These are phyloP conservation scores for Pachycephus smyrnensis DNA, from an alignment of 2,888 invertebrate species.

Conservation along the genomic window DNA sequence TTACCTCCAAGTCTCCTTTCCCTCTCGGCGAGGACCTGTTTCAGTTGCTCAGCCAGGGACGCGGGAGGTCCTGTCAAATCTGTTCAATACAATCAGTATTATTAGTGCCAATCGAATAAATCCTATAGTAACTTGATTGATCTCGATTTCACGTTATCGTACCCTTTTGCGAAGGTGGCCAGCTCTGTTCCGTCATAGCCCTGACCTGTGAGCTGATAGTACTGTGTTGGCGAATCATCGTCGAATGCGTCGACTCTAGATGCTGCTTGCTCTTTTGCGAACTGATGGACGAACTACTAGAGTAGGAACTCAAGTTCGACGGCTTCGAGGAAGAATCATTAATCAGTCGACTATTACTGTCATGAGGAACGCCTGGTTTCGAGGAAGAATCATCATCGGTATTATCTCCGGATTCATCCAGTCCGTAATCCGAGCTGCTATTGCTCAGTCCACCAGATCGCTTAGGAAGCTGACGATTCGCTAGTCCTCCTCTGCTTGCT, in stretches of 20 bases:
- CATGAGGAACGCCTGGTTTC: slow-evolving; percentile 53
- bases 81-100: slow-evolving; percentile 11
- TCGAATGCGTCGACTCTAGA: slow-evolving; percentile 57
- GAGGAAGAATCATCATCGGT: slow-evolving; percentile 71
- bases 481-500: slow-evolving; percentile 81
- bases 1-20: slow-evolving; percentile 77
- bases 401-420: slow-evolving; percentile 79
- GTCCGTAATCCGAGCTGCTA: slow-evolving; percentile 81
- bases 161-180: slow-evolving; percentile 62
- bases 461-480: slow-evolving; percentile 78
- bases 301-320: slow-evolving; percentile 63
- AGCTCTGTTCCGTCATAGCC: slow-evolving; percentile 64
- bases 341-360: slow-evolving; percentile 57
- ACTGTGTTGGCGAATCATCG: slow-evolving; percentile 60
- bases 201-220: slow-evolving; percentile 64
- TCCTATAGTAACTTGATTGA: not conserved
- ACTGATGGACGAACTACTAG: slow-evolving; percentile 61
- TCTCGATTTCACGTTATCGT: not conserved
- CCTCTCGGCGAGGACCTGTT: slow-evolving; percentile 87
- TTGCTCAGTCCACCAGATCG: slow-evolving; percentile 70
- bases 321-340: slow-evolving; percentile 67
- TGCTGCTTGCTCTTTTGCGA: slow-evolving; percentile 60
- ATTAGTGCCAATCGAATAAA: not conserved
- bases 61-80: slow-evolving; percentile 77
- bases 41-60: slow-evolving; percentile 86